phyloP scores from a whole-genome alignment of 2,797 vertebrate genomes.

The Anguilla megastoma region DNA sequence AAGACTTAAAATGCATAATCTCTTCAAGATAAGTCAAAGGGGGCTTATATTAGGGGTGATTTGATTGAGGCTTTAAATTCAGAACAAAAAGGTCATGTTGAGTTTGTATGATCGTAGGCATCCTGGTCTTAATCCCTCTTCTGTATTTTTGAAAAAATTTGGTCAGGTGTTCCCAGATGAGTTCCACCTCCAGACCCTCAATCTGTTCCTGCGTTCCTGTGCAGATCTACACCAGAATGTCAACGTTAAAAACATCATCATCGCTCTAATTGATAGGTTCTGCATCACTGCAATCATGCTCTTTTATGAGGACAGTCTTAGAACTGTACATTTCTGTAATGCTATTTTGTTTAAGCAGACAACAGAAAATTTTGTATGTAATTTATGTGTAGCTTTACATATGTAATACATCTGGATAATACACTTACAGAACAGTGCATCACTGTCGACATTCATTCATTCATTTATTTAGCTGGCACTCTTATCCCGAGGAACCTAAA shows the following conservation, averaged over 20 bases:
- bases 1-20: too few species aligned
- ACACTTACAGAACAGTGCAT: not conserved
- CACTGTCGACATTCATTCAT: not conserved
- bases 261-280: constrained; percentile 97
- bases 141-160: too few species aligned
- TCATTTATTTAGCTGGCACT: not conserved
- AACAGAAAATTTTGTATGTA: too few species aligned
- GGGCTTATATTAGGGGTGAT: too few species aligned
- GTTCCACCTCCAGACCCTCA: constrained; percentile 97
- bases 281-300: not conserved
- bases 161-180: constrained; percentile 94
- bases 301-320: not conserved
- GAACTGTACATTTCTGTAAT: too few species aligned
- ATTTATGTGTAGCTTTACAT: not conserved
- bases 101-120: too few species aligned
- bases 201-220: constrained; percentile 94
- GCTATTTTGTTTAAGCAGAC: too few species aligned
- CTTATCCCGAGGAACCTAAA: not conserved
- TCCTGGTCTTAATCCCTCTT: not conserved
- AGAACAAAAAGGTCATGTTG: too few species aligned
- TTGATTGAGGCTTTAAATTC: too few species aligned
- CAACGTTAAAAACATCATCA: constrained; percentile 99
- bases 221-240: constrained; percentile 96
- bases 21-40: too few species aligned
- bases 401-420: not conserved